Conservation (phyloP, 2,888 invertebrate genomes). For the Leptura quadrifasciata region DNA sequence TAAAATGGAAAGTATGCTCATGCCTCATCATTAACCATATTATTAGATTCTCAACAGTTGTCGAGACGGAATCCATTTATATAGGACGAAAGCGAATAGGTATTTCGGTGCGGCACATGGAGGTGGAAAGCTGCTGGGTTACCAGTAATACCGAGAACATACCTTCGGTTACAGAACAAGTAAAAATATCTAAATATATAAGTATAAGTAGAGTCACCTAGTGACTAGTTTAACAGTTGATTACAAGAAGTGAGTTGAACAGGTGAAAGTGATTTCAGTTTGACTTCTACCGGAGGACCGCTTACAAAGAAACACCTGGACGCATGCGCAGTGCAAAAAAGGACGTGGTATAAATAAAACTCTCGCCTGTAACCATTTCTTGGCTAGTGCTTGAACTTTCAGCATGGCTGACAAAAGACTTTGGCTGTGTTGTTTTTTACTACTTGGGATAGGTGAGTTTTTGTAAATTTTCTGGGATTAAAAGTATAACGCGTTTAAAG, state of each 20-base stretch:
- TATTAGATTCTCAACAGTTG: neutral
- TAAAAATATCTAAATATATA: conserved; percentile 34
- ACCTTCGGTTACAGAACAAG: conserved; percentile 3
- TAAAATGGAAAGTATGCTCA: conserved; percentile 20
- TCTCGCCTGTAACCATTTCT: conserved; percentile 71
- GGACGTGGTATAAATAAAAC: conserved; percentile 73
- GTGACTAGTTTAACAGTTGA: conserved; percentile 66
- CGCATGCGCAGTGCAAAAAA: conserved; percentile 71
- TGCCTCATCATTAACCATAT: neutral
- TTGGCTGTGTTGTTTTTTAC: conserved; percentile 73
- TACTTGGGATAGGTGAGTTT: conserved; percentile 72
- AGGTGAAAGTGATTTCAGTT: conserved; percentile 68
- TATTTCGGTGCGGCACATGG: conserved; percentile 13
- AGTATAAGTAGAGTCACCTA: conserved; percentile 72
- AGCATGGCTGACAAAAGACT: conserved; percentile 73
- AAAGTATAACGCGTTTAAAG: neutral
- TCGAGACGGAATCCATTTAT: neutral
- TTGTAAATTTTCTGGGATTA: conserved; percentile 45
- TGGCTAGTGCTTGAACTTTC: conserved; percentile 72
- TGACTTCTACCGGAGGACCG: conserved; percentile 47
- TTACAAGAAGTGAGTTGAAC: conserved; percentile 58
- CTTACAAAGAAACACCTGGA: conserved; percentile 41
- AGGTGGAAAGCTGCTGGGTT: neutral
- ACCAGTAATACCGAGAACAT: neutral
- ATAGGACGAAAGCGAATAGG: conserved; percentile 16